phyloP scores from a whole-genome alignment of 2,888 invertebrate genomes.

The Phytoseiulus persimilis region DNA sequence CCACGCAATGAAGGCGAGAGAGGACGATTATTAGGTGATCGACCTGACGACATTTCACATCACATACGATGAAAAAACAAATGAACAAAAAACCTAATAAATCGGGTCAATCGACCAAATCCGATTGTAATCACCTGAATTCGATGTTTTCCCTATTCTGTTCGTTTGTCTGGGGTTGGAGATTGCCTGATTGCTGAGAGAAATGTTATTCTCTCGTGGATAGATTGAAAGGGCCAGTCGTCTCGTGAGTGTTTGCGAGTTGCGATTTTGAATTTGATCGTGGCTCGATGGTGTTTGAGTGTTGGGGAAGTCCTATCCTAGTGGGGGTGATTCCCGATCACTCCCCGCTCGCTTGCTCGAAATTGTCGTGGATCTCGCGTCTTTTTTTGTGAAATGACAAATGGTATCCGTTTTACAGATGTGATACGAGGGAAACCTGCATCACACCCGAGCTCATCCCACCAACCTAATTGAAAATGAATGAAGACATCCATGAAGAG shows the following conservation, averaged over 20 bases:
- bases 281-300: too few species aligned
- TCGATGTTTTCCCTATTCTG: neutral
- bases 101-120: neutral
- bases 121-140: neutral
- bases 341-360: neutral
- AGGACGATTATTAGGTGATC: neutral
- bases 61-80: neutral
- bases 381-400: neutral
- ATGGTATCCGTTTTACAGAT: neutral
- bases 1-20: neutral
- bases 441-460: too few species aligned
- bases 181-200: neutral
- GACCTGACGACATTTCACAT: neutral
- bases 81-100: neutral
- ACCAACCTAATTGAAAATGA: neutral
- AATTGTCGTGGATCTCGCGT: neutral
- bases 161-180: neutral
- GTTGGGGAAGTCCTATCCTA: neutral
- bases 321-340: neutral
- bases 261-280: neutral
- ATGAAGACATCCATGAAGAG: neutral
- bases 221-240: neutral
- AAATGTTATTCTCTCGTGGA: neutral
- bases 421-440: neutral
- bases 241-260: neutral